These are phyloP conservation scores for Leptarthrus brevirostris DNA, from an alignment of 2,888 invertebrate species.

Conservation along the genomic window DNA sequence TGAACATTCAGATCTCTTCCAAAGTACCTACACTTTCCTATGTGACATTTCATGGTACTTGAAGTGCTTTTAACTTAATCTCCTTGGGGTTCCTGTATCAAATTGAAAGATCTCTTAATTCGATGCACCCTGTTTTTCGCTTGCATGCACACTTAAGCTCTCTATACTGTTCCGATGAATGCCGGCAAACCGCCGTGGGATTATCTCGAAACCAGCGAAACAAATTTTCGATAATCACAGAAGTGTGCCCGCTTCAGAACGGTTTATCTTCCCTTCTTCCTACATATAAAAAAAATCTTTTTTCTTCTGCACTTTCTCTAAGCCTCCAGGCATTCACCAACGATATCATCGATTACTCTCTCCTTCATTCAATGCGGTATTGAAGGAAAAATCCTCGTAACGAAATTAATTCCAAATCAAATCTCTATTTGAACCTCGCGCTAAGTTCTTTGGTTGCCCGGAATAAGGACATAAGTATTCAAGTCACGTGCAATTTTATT, in stretches of 20 bases:
- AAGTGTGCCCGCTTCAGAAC: slow-evolving; percentile 32
- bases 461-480: slow-evolving; percentile 56
- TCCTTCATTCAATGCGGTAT: neutral
- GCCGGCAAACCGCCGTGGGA: slow-evolving; percentile 31
- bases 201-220: slow-evolving; percentile 37
- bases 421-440: slow-evolving; percentile 42
- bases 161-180: slow-evolving; percentile 8
- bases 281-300: neutral
- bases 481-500: slow-evolving; percentile 57
- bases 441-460: slow-evolving; percentile 33
- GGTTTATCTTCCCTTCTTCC: slow-evolving; percentile 4
- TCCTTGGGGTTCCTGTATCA: neutral
- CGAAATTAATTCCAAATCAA: slow-evolving; percentile 47
- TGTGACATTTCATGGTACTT: neutral
- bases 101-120: slow-evolving; percentile 32
- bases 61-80: slow-evolving; percentile 25
- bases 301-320: slow-evolving; percentile 1
- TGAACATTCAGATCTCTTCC: too few relatives aligned
- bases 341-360: slow-evolving; percentile 26
- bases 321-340: slow-evolving; percentile 14
- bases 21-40: neutral
- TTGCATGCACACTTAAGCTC: slow-evolving; percentile 21
- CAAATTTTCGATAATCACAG: slow-evolving; percentile 46
- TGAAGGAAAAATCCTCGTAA: slow-evolving; percentile 31
- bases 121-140: slow-evolving; percentile 27